Base-by-base conservation (phyloP, 2,797 vertebrate genomes). In the Borostomias antarcticus region DNA sequence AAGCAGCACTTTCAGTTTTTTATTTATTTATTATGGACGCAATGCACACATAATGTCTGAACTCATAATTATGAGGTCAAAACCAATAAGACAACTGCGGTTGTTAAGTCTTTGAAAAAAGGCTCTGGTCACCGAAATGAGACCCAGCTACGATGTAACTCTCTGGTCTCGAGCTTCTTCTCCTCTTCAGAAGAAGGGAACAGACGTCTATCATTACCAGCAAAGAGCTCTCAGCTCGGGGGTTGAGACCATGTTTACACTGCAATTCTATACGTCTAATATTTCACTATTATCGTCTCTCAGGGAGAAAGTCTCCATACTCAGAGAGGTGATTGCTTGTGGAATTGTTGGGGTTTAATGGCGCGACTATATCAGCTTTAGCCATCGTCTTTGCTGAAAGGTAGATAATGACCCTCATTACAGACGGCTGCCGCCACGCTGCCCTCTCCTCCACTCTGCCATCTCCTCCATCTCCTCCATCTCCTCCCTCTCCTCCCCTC, bases 31-130 rank as follows among this genome's bases (percentile, higher is more conserved):
- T 48, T 69, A 60, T 70, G 74, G 73, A 77, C 25, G 2, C 66
- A 73, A 74, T 35, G 68, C 59, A 28, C 58, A 62, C 30, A 51
- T 60, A 66, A 85, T 63, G 74, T 33, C 52, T 66, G 30, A 62
- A 48, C 60, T 82, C 60, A 60, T 52, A 15, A 58, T 74, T 47
- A 64, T 17, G 53, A 62, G 70, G 73, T 83, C 77, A 78, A 83
- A 77, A 67, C 52, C 77, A 86, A 84, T 64, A 65, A 79, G 73
- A 75, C 82, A 78, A 73, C 78, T 77, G 81, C 79, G 81, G 75
- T 84, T 83, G 70, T 83, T 84, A 83, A 81, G n/a, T 2, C 68
- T 80, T 76, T 50, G 75, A 78, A 65, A 77, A 28, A 57, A 66
- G 9, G 13, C 60, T 80, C 78, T 52, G 58, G 65, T 68, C 40